Base-by-base conservation (phyloP, 2,113 vertebrate species). In the Megaceryle maxima region DNA sequence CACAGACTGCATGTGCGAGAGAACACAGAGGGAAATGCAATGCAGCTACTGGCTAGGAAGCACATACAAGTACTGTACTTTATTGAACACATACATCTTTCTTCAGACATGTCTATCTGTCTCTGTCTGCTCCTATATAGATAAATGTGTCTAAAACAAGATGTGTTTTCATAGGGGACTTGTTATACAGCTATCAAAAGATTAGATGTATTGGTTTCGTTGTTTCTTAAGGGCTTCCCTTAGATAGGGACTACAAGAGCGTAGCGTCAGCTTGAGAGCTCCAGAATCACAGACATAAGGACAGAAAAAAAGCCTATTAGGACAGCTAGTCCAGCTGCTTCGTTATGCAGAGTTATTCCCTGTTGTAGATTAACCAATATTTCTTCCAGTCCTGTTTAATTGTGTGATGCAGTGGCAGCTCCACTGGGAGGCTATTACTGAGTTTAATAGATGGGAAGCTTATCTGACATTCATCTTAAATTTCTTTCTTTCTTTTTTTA, bases 381-480 rank as follows among this genome's bases (percentile, higher is more conserved):
- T 97, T 96, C 88, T 95, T 95, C 80, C 83, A 93, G 76, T 94
- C 91, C 76, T 89, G 66, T 94, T 96, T 95, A 96, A 97, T 94
- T 93, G 88, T 87, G 51, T 89, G 81, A 75, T 75, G 62, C 46
- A 21, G 63, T 93, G 91, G 94, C 77, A 73, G 91, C 88, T 97
- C 96, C 88, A 60, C 4, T 91, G 95, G 86, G 95, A 94, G 83
- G 83, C 88, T 96, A 76, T 95, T 96, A 87, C 96, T 84, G 90
- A 92, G 83, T 80, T 87, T 95, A 97, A 96, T 95, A 95, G 77
- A 94, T 94, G 95, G 74, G 94, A 92, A 92, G 77, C 91, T 96
- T 95, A 94, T 95, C 86, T 96, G 96, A 96, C 94, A 95, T 95
- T 95, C 92, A 92, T 96, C 95, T 97, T 96, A 88, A 87, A 93